Evolutionary conservation across 2,888 invertebrate species (phyloP).

Genomic region (Alloscopus bannaensis): DNA sequence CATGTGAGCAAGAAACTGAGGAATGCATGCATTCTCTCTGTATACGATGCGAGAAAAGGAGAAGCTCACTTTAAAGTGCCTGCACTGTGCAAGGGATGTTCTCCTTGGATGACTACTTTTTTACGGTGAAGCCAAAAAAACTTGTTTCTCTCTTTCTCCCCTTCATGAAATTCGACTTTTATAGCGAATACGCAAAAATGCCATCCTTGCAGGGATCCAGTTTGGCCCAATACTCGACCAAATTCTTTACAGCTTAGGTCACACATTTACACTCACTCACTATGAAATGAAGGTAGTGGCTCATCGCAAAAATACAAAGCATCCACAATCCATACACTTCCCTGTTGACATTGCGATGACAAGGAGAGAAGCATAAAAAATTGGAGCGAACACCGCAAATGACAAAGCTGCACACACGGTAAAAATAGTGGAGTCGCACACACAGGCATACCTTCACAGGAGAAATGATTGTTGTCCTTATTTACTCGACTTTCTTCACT

Average conservation of each 20-base stretch:
- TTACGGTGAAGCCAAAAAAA: no score
- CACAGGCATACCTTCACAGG: no score
- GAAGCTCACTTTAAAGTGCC: not conserved
- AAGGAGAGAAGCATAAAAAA: no score
- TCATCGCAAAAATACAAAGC: not conserved
- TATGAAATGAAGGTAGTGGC: conserved; percentile 22
- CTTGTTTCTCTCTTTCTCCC: not conserved
- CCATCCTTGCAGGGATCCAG: not conserved
- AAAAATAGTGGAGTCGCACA: not conserved
- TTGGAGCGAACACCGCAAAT: no score
- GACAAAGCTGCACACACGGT: not conserved
- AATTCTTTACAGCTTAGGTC: not conserved
- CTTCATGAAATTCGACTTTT: not conserved
- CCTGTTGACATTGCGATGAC: conserved; percentile 15
- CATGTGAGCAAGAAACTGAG: not conserved
- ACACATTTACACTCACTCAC: conserved; percentile 26
- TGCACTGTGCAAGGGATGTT: conserved; percentile 22
- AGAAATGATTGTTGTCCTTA: no score
- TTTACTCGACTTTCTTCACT: no score
- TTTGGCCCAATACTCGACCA: not conserved
- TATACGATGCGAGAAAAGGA: not conserved
- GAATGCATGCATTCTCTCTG: no score
- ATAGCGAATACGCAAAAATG: no score
- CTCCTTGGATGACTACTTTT: conserved; percentile 22
- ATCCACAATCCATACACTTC: not conserved